phyloP scores from a whole-genome alignment of 2,888 invertebrate species.

The Phyllotreta cruciferae region DNA sequence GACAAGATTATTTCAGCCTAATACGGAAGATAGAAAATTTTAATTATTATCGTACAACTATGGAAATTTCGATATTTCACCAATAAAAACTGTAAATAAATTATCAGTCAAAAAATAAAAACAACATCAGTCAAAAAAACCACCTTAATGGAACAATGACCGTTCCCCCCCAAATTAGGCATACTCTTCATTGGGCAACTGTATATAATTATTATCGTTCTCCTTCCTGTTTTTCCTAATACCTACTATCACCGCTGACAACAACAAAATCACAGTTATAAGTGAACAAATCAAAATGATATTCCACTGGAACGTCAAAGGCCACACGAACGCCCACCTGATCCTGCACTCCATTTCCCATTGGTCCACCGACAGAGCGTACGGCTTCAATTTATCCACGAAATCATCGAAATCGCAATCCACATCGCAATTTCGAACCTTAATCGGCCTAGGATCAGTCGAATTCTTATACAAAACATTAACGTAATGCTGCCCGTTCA shows the following conservation, averaged over 20 bases:
- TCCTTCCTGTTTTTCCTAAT: slow-evolving; percentile 33
- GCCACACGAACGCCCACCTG: slow-evolving; percentile 32
- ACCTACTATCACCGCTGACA: slow-evolving; percentile 32
- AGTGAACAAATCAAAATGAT: slow-evolving; percentile 39
- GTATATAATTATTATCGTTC: slow-evolving; percentile 40
- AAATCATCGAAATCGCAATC: slow-evolving; percentile 71
- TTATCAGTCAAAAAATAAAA: neutral
- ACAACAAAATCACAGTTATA: slow-evolving; percentile 36
- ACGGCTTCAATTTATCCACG: slow-evolving; percentile 65
- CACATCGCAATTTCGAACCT: slow-evolving; percentile 70
- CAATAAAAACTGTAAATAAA: too few species aligned
- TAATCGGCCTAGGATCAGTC: slow-evolving; percentile 67
- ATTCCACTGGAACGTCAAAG: slow-evolving; percentile 34
- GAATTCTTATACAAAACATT: slow-evolving; percentile 72
- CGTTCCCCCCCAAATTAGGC: slow-evolving; percentile 31
- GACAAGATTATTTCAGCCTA: too few species aligned
- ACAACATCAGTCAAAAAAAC: neutral
- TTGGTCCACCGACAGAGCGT: slow-evolving; percentile 64
- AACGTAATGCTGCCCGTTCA: slow-evolving; percentile 49
- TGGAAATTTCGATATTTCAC: too few species aligned
- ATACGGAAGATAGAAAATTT: too few species aligned
- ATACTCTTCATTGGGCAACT: slow-evolving; percentile 47
- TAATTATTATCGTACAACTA: too few species aligned
- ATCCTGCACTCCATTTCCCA: slow-evolving; percentile 72
- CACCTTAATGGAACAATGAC: neutral